Percentiles rank a stretch among this genome's conserved stretches.
Evolutionary conservation across 30 jellyfish, hydroid and myxozoan genomes (phyloP).

Genomic region (Chrysaora quinquecirrha): DNA sequence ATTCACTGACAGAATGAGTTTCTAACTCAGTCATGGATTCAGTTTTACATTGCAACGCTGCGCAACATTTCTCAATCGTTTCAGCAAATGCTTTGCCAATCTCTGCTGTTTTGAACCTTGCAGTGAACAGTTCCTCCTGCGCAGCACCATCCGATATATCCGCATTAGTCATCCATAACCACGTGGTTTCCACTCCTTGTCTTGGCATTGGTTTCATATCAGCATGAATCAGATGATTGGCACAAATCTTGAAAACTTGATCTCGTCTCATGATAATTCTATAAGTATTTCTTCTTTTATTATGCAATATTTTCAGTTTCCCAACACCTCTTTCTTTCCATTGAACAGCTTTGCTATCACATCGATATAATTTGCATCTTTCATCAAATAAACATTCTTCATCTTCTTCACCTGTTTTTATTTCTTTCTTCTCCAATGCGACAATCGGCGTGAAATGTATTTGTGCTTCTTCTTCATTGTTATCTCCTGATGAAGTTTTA

Average conservation of each 20-base stretch:
- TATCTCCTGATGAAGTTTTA: not conserved
- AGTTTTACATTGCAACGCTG: not conserved
- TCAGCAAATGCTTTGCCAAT: constrained; percentile 60
- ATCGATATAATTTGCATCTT: constrained; percentile 91
- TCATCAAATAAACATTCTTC: constrained; percentile 74
- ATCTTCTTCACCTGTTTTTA: constrained; percentile 86
- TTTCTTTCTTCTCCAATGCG: constrained; percentile 49
- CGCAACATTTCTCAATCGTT: constrained; percentile 30
- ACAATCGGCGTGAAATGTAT: constrained; percentile 90
- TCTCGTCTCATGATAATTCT: constrained; percentile 92
- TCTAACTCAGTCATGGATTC: not conserved
- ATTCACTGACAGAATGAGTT: not conserved
- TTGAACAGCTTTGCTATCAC: constrained; percentile 50
- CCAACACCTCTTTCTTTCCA: constrained; percentile 99
- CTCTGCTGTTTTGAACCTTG: constrained; percentile 71
- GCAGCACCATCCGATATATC: constrained; percentile 82
- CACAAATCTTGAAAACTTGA: constrained; percentile 78
- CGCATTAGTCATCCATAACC: constrained; percentile 87
- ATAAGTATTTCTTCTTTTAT: constrained; percentile 29
- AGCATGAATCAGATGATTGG: constrained; percentile 87
- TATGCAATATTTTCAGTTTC: constrained; percentile 70
- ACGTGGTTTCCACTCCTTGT: constrained; percentile 73
- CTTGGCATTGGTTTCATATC: constrained; percentile 74
- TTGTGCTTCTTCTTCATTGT: constrained; percentile 5
- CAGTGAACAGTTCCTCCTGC: constrained; percentile 67